phyloP scores from a whole-genome alignment of 2,888 invertebrate genomes.

The Sphinx pinastri region DNA sequence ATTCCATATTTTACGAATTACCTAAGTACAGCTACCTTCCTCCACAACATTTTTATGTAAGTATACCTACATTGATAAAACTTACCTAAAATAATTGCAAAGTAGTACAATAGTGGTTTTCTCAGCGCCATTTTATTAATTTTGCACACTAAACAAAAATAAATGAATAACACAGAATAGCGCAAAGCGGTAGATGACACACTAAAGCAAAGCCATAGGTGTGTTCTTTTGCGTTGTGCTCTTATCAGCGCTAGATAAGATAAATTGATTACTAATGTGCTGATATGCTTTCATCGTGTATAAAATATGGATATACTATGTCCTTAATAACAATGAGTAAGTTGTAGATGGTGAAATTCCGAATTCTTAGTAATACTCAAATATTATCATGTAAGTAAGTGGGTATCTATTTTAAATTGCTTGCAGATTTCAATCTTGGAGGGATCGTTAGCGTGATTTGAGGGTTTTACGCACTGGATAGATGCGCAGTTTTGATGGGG shows the following conservation, averaged over 20 bases:
- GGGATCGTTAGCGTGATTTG: no score
- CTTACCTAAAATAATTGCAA: conserved; percentile 81
- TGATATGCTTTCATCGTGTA: conserved; percentile 26
- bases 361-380: neutral
- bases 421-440: no score
- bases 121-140: conserved; percentile 68
- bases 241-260: conserved; percentile 75
- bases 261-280: conserved; percentile 63
- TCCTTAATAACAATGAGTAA: conserved; percentile 33
- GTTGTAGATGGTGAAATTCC: neutral
- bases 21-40: no score
- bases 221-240: conserved; percentile 52
- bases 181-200: conserved; percentile 46
- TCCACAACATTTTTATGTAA: neutral
- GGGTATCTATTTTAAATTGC: no score
- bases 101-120: conserved; percentile 74
- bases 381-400: no score
- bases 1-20: no score
- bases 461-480: no score
- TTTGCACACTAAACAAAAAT: conserved; percentile 39
- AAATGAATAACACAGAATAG: conserved; percentile 41
- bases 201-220: conserved; percentile 57
- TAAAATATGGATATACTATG: conserved; percentile 20
- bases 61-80: conserved; percentile 29
- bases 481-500: no score